These are phyloP conservation scores for Urosaurus nigricauda DNA, from an alignment of 2,797 vertebrate genomes.

Conservation along the genomic window DNA sequence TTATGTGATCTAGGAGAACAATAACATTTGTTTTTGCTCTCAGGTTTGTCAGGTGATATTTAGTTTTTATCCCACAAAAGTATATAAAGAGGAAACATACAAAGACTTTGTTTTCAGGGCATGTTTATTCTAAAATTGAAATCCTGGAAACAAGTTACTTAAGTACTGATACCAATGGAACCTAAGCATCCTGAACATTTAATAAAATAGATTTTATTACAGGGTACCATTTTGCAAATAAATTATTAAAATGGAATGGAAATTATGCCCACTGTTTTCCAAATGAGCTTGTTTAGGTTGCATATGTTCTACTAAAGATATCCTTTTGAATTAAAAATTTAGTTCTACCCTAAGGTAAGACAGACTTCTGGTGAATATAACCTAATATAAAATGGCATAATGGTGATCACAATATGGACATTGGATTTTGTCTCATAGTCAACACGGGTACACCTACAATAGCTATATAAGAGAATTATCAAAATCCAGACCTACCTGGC, in stretches of 20 bases:
- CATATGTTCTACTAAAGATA: not conserved
- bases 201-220: not conserved
- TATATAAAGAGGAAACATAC: constrained; percentile 8
- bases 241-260: not conserved
- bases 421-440: too few relatives aligned
- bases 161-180: not conserved
- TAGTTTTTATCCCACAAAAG: not conserved
- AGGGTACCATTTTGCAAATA: not conserved
- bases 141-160: not conserved
- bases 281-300: not conserved
- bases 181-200: not conserved
- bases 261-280: not conserved
- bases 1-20: constrained; percentile 55
- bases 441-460: too few relatives aligned
- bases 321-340: not conserved
- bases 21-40: not conserved
- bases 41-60: constrained; percentile 33
- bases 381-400: not conserved
- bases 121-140: constrained; percentile 32
- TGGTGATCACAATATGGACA: too few relatives aligned
- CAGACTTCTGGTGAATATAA: not conserved
- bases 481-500: constrained; percentile 86
- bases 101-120: not conserved
- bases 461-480: constrained; percentile 16
- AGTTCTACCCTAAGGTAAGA: not conserved